Conservation (phyloP, 2,888 invertebrate genomes). For the Ichneumoninae sp. region DNA sequence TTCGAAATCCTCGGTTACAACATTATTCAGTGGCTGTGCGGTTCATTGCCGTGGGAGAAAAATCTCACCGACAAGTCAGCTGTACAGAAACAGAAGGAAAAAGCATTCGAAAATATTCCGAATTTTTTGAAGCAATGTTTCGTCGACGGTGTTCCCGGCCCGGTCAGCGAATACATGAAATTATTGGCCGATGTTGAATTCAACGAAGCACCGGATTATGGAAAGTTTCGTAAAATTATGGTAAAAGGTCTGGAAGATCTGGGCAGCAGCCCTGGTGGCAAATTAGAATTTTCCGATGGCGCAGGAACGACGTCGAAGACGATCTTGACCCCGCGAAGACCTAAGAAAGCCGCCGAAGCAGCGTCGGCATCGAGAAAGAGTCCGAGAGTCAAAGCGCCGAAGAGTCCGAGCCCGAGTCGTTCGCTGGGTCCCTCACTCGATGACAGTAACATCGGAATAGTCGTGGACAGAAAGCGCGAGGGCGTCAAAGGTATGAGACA, state of each 20-base stretch:
- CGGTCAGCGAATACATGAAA: slow-evolving; percentile 86
- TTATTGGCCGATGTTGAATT: slow-evolving; percentile 89
- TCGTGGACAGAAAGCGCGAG: slow-evolving; percentile 78
- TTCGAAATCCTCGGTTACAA: slow-evolving; percentile 97
- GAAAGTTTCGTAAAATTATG: slow-evolving; percentile 89
- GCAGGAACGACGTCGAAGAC: slow-evolving; percentile 33
- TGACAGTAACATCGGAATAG: slow-evolving; percentile 76
- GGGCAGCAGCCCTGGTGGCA: slow-evolving; percentile 86
- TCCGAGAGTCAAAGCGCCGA: slow-evolving; percentile 58
- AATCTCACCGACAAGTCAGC: slow-evolving; percentile 86
- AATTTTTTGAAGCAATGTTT: slow-evolving; percentile 84
- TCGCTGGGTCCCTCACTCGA: slow-evolving; percentile 68
- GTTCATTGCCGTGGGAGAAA: slow-evolving; percentile 94
- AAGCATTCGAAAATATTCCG: slow-evolving; percentile 87
- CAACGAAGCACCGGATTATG: slow-evolving; percentile 90
- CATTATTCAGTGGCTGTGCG: slow-evolving; percentile 95
- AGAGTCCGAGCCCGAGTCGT: slow-evolving; percentile 38
- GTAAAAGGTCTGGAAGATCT: slow-evolving; percentile 88
- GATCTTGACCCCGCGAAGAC: slow-evolving; percentile 53
- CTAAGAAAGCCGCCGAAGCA: slow-evolving; percentile 44
- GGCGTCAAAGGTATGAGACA: slow-evolving; percentile 74
- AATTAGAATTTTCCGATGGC: slow-evolving; percentile 86
- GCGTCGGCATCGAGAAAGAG: slow-evolving; percentile 55
- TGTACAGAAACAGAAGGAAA: slow-evolving; percentile 90
- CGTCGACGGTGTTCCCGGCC: slow-evolving; percentile 80